phyloP scores from a whole-genome alignment of 1,140 invertebrate species.

The Bombus impatiens region DNA sequence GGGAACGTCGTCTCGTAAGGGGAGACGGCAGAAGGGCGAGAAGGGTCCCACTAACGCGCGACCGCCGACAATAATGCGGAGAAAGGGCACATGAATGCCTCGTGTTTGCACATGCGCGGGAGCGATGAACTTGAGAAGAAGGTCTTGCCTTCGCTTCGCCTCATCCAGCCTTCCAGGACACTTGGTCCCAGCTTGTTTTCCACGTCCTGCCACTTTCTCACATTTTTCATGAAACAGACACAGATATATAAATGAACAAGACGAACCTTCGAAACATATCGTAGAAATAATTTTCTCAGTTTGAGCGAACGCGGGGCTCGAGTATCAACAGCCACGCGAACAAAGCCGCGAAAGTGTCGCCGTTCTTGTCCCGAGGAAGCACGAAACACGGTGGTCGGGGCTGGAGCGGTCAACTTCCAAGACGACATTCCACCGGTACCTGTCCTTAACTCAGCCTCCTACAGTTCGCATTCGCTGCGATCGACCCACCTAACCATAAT shows the following conservation, averaged over 20 bases:
- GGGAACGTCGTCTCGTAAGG: slow-evolving; percentile 47
- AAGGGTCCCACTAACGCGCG: slow-evolving; percentile 67
- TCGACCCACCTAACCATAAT: slow-evolving; percentile 71
- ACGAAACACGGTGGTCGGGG: slow-evolving; percentile 58
- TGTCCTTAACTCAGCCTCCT: slow-evolving; percentile 74
- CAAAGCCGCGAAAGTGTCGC: slow-evolving; percentile 39
- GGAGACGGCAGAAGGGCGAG: slow-evolving; percentile 63
- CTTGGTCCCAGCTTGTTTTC: background rate
- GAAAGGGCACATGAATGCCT: slow-evolving; percentile 68
- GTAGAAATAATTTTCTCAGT: too few relatives aligned
- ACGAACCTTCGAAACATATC: too few relatives aligned
- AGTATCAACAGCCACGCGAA: background rate
- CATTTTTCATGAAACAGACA: background rate
- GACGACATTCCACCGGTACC: slow-evolving; percentile 78
- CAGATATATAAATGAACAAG: too few relatives aligned
- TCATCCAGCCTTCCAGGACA: background rate
- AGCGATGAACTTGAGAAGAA: slow-evolving; percentile 78
- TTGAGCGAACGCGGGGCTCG: too few relatives aligned
- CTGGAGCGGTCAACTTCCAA: slow-evolving; percentile 64
- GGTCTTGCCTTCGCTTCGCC: slow-evolving; percentile 17
- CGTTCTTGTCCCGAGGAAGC: slow-evolving; percentile 35
- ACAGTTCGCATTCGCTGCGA: slow-evolving; percentile 60
- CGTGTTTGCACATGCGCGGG: slow-evolving; percentile 76
- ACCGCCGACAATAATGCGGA: slow-evolving; percentile 72
- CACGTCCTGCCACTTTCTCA: background rate